Conservation (phyloP, 1,140 invertebrate species). For the Fopius arisanus region DNA sequence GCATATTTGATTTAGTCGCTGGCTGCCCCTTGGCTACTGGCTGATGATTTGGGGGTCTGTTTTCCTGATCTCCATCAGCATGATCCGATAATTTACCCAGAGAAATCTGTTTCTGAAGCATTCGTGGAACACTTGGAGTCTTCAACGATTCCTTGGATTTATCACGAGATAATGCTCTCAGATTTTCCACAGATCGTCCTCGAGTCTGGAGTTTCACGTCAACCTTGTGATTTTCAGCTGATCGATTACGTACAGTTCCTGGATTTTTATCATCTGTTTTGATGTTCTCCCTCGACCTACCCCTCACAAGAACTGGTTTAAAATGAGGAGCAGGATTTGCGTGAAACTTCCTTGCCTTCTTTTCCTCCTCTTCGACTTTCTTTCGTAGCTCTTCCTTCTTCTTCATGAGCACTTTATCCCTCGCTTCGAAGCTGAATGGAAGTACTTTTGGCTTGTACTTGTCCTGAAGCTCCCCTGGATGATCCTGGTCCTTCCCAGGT, state of each 20-base stretch:
- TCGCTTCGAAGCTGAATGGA: conserved; percentile 68
- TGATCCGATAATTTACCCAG: background rate
- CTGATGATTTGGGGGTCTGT: conserved; percentile 1
- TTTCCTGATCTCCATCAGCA: background rate
- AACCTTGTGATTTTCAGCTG: background rate
- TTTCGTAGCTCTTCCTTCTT: conserved; percentile 66
- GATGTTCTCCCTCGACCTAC: conserved; percentile 19
- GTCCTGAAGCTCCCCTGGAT: background rate
- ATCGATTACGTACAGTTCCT: background rate
- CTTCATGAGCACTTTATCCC: conserved; percentile 57
- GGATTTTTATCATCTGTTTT: background rate
- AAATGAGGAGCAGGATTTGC: conserved; percentile 64
- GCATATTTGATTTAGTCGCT: background rate
- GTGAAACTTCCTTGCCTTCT: conserved; percentile 59
- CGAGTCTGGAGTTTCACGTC: background rate
- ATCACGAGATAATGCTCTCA: background rate
- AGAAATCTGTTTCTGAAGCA: background rate
- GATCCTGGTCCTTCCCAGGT: background rate
- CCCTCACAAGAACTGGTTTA: conserved; percentile 47
- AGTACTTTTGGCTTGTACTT: background rate
- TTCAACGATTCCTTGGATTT: background rate
- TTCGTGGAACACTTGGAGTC: background rate
- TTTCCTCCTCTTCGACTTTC: conserved; percentile 59
- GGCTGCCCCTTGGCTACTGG: background rate
- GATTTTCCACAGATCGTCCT: conserved; percentile 6